Base-by-base conservation (phyloP, 1,140 invertebrate species). In the Drosophila ohnishii region DNA sequence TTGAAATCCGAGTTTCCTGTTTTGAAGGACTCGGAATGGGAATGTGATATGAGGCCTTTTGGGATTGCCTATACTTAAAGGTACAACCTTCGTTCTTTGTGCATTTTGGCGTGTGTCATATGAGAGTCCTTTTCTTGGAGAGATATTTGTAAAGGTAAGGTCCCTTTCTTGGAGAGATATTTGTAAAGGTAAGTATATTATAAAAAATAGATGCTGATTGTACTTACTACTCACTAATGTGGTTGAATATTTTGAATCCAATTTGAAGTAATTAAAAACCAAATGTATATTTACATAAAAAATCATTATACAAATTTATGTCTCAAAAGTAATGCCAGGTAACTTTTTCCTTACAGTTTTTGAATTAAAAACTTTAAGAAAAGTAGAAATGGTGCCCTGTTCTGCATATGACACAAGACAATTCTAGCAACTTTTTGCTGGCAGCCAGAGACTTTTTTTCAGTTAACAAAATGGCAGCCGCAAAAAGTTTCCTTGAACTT, bases 1-100 rank as follows among this genome's bases (percentile, higher is more conserved):
- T 87, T 88, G 84, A 84, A 87, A 87, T 88, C 48, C 16, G 84
- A 87, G 70, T 83, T 69, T 88, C 84, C 84, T 65, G 76, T 28
- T 64, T 64, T 9, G 32, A 22, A 25, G 28, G 11, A 66, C 50
- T 35, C 34, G 66, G 66, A 74, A 55, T 56, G 40, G 22, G 25
- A 78, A 44, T 45, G 65, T 64, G 44, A 48, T 44, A 53, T 39
- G 62, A 25, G 25, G 19, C n/a, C 50, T 53, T 56, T 50, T n/a
- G 19, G 1, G 35, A 50, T 44, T 19, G 61, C 32, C 34, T 53
- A 14, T 16, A 62, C 61, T 76, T 69, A 63, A 19, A 35, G 57
- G 51, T 44, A 47, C 51, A 62, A 76, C 59, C 37, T 19, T 25
- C 25, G 34, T 13, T 47, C n/a, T 37, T 48, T 45, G 30, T 32